Percentiles rank a stretch among this genome's conserved stretches.
Conservation (phyloP, 2,888 invertebrate genomes). For the Lobophora halterata region DNA sequence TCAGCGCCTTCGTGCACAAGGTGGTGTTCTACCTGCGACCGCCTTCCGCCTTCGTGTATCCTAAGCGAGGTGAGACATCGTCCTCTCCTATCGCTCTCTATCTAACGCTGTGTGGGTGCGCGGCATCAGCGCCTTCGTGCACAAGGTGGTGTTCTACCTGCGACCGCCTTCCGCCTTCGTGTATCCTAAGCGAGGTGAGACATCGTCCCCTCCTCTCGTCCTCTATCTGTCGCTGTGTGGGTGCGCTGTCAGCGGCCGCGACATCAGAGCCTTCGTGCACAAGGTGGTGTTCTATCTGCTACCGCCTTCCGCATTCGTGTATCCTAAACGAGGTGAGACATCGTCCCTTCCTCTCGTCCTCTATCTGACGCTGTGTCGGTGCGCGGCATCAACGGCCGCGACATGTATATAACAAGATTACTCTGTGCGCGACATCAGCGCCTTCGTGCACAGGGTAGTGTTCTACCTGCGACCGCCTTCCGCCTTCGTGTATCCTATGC, state of each 20-base stretch:
- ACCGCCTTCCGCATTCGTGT: constrained; percentile 67
- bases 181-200: no score
- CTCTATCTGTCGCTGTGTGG: constrained; percentile 74
- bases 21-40: constrained; percentile 71
- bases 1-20: constrained; percentile 72
- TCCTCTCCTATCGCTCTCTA: no score
- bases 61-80: constrained; percentile 61
- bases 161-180: no score
- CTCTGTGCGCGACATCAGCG: no score
- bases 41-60: constrained; percentile 68
- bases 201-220: constrained; percentile 67
- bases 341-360: no score
- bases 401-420: no score
- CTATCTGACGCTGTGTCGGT: no score
- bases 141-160: no score
- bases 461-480: no score
- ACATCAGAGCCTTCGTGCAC: constrained; percentile 72
- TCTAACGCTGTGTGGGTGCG: no score
- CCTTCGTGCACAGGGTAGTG: no score
- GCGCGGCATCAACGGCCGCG: constrained; percentile 44
- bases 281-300: constrained; percentile 72
- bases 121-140: neutral
- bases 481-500: no score
- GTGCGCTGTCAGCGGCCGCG: constrained; percentile 66
- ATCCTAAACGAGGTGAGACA: constrained; percentile 66